These are phyloP conservation scores for Australoheros scitulus DNA, from an alignment of 2,113 vertebrate species.

Conservation along the genomic window DNA sequence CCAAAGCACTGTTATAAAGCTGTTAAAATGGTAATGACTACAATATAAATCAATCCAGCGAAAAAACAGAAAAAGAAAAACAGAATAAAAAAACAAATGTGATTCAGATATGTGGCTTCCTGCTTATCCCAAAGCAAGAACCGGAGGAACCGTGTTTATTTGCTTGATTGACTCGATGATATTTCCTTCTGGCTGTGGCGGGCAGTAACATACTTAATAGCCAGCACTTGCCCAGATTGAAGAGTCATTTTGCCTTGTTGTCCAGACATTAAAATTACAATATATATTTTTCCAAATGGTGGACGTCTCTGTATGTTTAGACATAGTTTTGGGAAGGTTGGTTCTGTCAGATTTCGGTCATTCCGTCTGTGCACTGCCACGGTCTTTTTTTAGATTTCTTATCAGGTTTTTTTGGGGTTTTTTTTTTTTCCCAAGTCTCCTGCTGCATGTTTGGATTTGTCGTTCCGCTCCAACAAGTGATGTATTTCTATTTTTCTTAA, in stretches of 20 bases:
- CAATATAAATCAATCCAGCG: background rate
- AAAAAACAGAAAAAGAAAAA: background rate
- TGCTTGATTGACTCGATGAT: conserved; percentile 12
- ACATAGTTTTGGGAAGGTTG: conserved; percentile 18
- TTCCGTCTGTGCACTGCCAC: background rate
- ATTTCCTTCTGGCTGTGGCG: background rate
- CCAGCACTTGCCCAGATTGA: background rate
- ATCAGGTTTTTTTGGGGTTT: conserved; percentile 19
- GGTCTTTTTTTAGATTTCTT: conserved; percentile 34
- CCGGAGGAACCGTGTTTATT: background rate
- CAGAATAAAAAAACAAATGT: background rate
- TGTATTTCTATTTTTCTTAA: conserved; percentile 7
- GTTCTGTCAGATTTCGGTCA: background rate
- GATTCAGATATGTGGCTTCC: background rate
- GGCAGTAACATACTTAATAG: background rate
- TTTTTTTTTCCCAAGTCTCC: conserved; percentile 4
- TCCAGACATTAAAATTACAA: conserved; percentile 32
- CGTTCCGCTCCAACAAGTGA: background rate
- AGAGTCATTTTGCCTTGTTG: background rate
- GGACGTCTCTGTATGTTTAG: conserved; percentile 26
- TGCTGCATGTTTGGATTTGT: conserved; percentile 7
- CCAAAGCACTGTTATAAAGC: conserved; percentile 5
- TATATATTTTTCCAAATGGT: conserved; percentile 26
- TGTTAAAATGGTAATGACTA: background rate
- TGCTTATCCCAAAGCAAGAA: background rate